A percentile compares a stretch with the other conserved stretches of the same genome.
Evolutionary conservation across 2,113 vertebrate species (phyloP).

Genomic region (Neopipo cinnamomea): DNA sequence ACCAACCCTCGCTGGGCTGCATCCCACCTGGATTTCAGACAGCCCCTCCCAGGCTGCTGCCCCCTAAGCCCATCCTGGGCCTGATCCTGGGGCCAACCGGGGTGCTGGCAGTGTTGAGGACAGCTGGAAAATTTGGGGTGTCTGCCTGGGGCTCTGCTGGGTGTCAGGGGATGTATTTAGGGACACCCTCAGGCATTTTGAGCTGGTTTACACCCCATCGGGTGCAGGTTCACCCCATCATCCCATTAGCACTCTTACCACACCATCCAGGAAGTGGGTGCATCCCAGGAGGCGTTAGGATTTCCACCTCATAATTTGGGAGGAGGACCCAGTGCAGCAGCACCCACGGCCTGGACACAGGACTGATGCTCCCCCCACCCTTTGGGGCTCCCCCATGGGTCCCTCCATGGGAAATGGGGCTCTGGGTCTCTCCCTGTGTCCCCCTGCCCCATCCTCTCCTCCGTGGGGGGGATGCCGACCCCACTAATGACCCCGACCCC

Average conservation of each 20-base stretch:
- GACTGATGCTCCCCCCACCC: background rate
- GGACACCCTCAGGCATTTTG: background rate
- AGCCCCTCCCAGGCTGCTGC: background rate
- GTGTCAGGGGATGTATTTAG: background rate
- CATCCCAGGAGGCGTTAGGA: background rate
- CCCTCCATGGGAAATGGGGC: background rate
- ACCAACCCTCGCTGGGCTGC: background rate
- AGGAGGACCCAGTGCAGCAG: background rate
- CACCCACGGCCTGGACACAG: background rate
- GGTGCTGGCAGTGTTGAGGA: background rate
- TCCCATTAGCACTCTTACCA: background rate
- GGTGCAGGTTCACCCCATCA: background rate
- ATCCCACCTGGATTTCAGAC: background rate
- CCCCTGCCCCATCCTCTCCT: background rate
- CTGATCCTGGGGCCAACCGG: background rate
- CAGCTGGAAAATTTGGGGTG: background rate
- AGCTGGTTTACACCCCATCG: fast-evolving
- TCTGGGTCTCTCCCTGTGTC: background rate
- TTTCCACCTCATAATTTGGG: background rate
- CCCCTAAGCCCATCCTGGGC: background rate
- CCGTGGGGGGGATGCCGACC: fast-evolving
- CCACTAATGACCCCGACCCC: background rate
- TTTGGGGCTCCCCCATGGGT: background rate
- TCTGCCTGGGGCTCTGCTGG: fast-evolving
- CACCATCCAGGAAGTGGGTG: background rate